These are phyloP conservation scores for Rhimphoctona megacephalus DNA, from an alignment of 2,888 invertebrate species.

Conservation along the genomic window DNA sequence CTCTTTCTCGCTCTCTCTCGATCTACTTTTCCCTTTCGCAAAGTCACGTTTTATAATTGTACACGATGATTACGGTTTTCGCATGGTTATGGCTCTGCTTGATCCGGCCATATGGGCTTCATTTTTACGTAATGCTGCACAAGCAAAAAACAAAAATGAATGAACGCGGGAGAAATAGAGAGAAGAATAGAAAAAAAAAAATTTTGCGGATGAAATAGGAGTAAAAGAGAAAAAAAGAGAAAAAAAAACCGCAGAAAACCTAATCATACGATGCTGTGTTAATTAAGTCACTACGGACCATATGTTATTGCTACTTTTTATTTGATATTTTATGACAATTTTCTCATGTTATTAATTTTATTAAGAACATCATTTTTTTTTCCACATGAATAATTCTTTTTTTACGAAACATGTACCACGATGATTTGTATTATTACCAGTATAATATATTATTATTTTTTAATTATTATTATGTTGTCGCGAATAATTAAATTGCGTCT, in stretches of 20 bases:
- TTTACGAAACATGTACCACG: conserved; percentile 47
- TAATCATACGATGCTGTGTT: conserved; percentile 84
- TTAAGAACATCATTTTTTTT: conserved; percentile 81
- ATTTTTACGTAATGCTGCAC: conserved; percentile 33
- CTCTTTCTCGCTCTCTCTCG: too few species aligned
- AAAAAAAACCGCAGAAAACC: conserved; percentile 68
- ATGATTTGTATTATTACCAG: conserved; percentile 67
- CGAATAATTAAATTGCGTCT: conserved; percentile 63
- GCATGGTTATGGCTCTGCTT: conserved; percentile 59
- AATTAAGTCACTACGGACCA: conserved; percentile 84
- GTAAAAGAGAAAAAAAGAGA: not conserved
- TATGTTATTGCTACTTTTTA: conserved; percentile 83
- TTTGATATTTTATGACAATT: conserved; percentile 83
- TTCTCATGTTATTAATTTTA: conserved; percentile 84
- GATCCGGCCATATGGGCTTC: conserved; percentile 65
- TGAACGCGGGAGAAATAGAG: conserved; percentile 28
- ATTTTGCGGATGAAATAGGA: not conserved
- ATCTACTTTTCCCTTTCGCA: conserved; percentile 16
- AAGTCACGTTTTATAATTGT: conserved; percentile 42
- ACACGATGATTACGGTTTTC: conserved; percentile 51
- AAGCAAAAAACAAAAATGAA: not conserved
- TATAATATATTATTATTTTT: conserved; percentile 65
- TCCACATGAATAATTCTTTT: conserved; percentile 57
- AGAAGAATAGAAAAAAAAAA: not conserved
- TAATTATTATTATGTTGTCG: conserved; percentile 52